Conservation (phyloP, 2,797 vertebrate genomes). For the Limosa lapponica region DNA sequence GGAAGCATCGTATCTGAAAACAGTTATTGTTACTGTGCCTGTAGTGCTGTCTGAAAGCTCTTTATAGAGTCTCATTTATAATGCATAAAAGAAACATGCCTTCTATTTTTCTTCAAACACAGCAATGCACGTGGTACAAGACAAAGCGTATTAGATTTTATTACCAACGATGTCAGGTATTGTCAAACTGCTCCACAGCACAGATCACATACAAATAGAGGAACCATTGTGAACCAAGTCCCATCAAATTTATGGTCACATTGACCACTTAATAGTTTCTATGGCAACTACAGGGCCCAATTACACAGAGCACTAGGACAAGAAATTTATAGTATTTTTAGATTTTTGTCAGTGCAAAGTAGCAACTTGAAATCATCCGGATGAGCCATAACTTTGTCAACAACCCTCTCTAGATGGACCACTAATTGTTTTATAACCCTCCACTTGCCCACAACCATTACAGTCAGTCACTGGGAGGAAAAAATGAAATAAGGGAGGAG, state of each 20-base stretch:
- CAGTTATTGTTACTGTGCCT: background rate
- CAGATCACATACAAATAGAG: background rate
- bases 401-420: background rate
- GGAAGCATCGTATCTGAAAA: background rate
- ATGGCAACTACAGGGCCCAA: background rate
- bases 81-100: background rate
- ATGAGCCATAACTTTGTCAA: background rate
- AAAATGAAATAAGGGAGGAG: background rate
- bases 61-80: background rate
- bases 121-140: background rate
- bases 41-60: background rate
- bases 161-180: background rate
- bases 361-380: background rate
- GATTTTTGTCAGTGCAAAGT: background rate
- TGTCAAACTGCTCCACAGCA: background rate
- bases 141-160: background rate
- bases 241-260: background rate
- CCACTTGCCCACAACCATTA: background rate
- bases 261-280: constrained; percentile 45
- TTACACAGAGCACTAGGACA: background rate
- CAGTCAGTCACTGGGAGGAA: background rate
- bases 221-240: background rate
- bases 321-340: background rate
- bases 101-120: background rate
- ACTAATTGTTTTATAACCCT: background rate